Percentiles rank a stretch among this genome's conserved stretches.
Conservation (phyloP, 1,140 invertebrate species). For the Scaptodrosophila lebanonensis region DNA sequence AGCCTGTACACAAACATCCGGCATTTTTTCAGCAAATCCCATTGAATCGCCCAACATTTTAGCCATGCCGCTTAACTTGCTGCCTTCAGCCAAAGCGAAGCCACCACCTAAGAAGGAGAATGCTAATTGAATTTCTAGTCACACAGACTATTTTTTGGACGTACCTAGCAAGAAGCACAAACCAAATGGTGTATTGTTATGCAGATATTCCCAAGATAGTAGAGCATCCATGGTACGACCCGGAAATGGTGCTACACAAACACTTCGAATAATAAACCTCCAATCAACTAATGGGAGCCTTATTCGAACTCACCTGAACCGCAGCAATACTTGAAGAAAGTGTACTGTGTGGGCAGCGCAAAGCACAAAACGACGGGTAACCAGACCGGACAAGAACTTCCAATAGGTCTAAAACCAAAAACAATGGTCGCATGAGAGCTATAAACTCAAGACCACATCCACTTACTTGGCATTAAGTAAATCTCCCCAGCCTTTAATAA, state of each 20-base stretch:
- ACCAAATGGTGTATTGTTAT: constrained; percentile 44
- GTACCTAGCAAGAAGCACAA: constrained; percentile 47
- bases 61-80: constrained; percentile 86
- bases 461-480: constrained; percentile 45
- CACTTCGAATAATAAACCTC: too few species aligned
- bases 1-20: constrained; percentile 78
- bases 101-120: constrained; percentile 82
- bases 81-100: constrained; percentile 91
- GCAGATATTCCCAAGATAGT: constrained; percentile 43
- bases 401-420: constrained; percentile 79
- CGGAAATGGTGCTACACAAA: constrained; percentile 38
- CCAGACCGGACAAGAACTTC: constrained; percentile 88
- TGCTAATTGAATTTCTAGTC: not conserved
- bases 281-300: not conserved
- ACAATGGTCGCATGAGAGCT: not conserved
- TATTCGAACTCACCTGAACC: constrained; percentile 29
- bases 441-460: constrained; percentile 24
- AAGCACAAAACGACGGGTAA: constrained; percentile 86
- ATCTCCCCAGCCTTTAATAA: constrained; percentile 52
- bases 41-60: constrained; percentile 83
- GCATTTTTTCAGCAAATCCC: constrained; percentile 78
- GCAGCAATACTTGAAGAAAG: constrained; percentile 58
- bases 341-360: constrained; percentile 84
- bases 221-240: constrained; percentile 40
- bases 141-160: not conserved